Percentiles rank a stretch among this genome's conserved stretches.
Conservation (phyloP, 2,113 vertebrate species). For the Myrmecophaga tridactyla region DNA sequence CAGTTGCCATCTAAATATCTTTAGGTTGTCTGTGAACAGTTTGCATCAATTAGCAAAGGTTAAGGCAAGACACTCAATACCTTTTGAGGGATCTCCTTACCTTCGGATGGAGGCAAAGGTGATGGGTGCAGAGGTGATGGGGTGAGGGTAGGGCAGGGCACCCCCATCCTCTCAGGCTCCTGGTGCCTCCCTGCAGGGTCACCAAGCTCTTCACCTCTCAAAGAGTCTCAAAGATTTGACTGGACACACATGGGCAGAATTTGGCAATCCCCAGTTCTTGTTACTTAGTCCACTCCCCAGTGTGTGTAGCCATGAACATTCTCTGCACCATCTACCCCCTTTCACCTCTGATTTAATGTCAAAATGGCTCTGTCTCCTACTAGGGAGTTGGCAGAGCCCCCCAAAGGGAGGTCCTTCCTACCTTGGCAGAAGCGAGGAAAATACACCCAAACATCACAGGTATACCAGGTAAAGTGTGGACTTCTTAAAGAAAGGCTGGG, state of each 20-base stretch:
- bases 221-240: not conserved
- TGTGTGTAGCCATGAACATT: not conserved
- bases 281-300: not conserved
- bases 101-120: not conserved
- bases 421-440: not conserved
- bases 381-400: not conserved
- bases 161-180: accelerated
- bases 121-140: too few species aligned
- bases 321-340: not conserved
- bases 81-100: not conserved
- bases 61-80: not conserved
- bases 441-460: not conserved
- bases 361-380: not conserved
- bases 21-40: not conserved
- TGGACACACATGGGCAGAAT: not conserved
- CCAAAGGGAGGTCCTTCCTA: not conserved
- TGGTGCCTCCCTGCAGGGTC: not conserved
- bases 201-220: not conserved
- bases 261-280: not conserved
- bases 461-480: not conserved
- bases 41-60: not conserved
- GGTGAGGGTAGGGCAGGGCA: too few species aligned
- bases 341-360: not conserved
- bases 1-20: not conserved
- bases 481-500: not conserved